These are phyloP conservation scores for Eurytoma adleriae DNA, from an alignment of 2,888 invertebrate species.

Conservation along the genomic window DNA sequence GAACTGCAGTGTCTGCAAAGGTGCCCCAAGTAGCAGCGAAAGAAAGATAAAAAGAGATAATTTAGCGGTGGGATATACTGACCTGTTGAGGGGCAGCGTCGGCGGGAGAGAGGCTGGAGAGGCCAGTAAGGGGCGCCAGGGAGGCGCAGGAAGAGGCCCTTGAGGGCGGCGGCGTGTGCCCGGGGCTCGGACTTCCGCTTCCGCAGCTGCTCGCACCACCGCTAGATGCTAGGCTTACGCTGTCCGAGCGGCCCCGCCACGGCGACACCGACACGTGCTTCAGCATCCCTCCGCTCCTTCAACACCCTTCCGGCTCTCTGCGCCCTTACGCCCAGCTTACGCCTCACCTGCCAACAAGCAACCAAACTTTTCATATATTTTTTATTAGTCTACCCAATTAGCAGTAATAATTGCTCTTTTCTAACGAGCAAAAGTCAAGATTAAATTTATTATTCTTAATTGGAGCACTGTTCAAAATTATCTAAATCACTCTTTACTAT, in stretches of 20 bases:
- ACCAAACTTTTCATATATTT: too few relatives aligned
- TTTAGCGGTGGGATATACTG: slow-evolving; percentile 50
- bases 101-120: slow-evolving; percentile 72
- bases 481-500: too few relatives aligned
- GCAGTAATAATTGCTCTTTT: too few relatives aligned
- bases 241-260: slow-evolving; percentile 89
- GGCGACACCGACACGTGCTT: slow-evolving; percentile 95
- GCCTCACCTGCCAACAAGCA: too few relatives aligned
- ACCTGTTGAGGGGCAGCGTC: slow-evolving; percentile 72
- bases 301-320: too few relatives aligned
- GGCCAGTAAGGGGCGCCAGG: slow-evolving; percentile 70
- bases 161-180: slow-evolving; percentile 79
- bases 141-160: slow-evolving; percentile 74
- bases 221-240: slow-evolving; percentile 87
- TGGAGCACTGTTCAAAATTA: too few relatives aligned
- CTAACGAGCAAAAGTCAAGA: too few relatives aligned
- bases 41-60: neutral
- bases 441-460: too few relatives aligned
- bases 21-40: neutral
- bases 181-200: slow-evolving; percentile 84
- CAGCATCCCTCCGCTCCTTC: slow-evolving; percentile 81
- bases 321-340: too few relatives aligned
- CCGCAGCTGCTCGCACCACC: slow-evolving; percentile 79
- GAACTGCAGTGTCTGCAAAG: neutral
- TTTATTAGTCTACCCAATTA: too few relatives aligned